These are phyloP conservation scores for Crypturellus tataupa DNA, from an alignment of 2,797 vertebrate species.

Conservation along the genomic window DNA sequence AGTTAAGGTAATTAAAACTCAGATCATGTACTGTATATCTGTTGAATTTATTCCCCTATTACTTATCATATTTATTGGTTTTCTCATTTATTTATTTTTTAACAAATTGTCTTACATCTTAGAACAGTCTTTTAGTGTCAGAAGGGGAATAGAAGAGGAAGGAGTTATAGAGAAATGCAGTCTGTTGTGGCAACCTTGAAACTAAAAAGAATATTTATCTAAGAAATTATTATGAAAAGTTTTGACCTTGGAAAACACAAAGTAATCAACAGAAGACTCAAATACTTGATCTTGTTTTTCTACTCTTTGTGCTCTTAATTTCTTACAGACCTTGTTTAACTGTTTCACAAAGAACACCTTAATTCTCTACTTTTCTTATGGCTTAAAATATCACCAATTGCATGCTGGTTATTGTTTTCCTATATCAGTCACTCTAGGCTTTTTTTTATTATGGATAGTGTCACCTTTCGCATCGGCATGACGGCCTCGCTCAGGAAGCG, in stretches of 20 bases:
- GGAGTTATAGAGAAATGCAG: background rate
- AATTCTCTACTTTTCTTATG: background rate
- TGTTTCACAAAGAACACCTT: background rate
- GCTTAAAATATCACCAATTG: background rate
- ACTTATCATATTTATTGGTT: background rate
- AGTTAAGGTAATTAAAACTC: background rate
- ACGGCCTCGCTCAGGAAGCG: too few relatives aligned
- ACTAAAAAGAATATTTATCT: background rate
- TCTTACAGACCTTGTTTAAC: background rate
- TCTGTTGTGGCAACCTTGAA: background rate
- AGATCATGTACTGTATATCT: background rate
- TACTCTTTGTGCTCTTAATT: background rate
- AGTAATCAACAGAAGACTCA: background rate
- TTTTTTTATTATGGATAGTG: background rate
- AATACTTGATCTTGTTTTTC: background rate
- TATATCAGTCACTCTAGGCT: background rate
- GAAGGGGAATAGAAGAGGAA: background rate
- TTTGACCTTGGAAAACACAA: background rate
- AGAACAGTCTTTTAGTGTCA: background rate
- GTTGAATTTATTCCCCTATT: background rate
- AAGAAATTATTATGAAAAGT: background rate
- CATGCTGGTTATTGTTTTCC: fast-evolving
- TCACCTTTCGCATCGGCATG: too few relatives aligned
- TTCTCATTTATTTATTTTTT: background rate
- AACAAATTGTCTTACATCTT: background rate